Base-by-base conservation (phyloP, 1,140 invertebrate species). In the Tribolium castaneum region DNA sequence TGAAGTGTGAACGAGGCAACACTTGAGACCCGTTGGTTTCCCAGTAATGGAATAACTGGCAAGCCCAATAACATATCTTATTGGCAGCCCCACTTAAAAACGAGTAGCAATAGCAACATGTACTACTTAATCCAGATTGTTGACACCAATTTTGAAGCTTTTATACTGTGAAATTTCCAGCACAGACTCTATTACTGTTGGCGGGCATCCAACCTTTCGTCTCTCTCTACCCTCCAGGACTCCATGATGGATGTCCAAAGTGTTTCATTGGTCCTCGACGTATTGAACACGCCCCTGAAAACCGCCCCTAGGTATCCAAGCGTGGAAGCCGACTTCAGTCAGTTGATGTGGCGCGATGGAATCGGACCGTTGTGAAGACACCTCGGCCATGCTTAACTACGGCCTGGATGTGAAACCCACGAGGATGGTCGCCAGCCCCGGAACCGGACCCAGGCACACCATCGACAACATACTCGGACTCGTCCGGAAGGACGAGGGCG, bases 401-500 rank as follows among this genome's bases (percentile, higher is more conserved):
- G 85, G 83, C 52, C 62, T 75, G 72, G 79, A 79, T 22, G 78
- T 84, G 77, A 86, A 86, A 84, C 85, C 85, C 25, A 75, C 85
- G 72, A 82, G 84, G 80, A 84, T 85, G 84, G 81, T 85, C 51
- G 82, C 85, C 34, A 83, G 83, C 73, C 82, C 82, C 9, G 79
- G 78, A 70, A 75, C 82, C 51, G 86, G 87, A 16, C 87, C 87
- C 2, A 78, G 87, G 76, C 87, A 88, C 70, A 88, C 87, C 19
- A 88, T 88, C 19, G 87, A 88, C 75, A 86, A 87, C 72, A 88
- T 88, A 30, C 80, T 88, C 13, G 87, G 87, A 75, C 81, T 88
- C 70, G 84, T 78, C 14, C 70, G 82, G 56, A 84, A 85, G 34
- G 82, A 83, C 45, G 80, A 85, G 52, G 76, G 66, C 2, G 80